Base-by-base conservation (phyloP, 2,797 vertebrate genomes). In the Accipiter badius region DNA sequence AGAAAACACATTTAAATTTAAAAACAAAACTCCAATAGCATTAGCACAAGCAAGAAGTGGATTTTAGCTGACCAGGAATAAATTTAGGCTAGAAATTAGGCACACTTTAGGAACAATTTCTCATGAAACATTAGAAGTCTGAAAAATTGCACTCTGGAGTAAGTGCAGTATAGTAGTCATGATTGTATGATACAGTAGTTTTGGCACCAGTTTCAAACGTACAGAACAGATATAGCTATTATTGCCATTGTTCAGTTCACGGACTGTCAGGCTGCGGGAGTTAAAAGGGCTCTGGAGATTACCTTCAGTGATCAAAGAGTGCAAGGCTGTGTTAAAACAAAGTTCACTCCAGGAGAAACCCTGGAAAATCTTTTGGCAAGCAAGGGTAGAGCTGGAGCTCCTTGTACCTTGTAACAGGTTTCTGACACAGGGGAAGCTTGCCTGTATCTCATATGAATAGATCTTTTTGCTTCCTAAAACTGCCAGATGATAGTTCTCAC, bases 211-310 rank as follows among this genome's bases (percentile, higher is more conserved):
- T 49, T 22, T 77, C 1, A 2, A n/a, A 65, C 37, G 9, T 14
- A 40, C 55, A 42, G 72, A 46, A 40, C 54, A 78, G 73, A 40
- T 18, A 55, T 0, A 81, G 65, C 65, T 81, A 2, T 76, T 31
- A 5, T 14, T 50, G 49, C 73, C 72, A 28, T 88, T 95, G 76
- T n/a, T 87, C 82, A 15, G 77, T 49, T 89, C 57, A 15, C 77
- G 37, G 63, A 6, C 73, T 52, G 62, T 63, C 83, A 42, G 87
- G 71, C 89, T 87, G 86, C 6, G 0, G 42, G 8, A 37, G 52
- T 46, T 77, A 24, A 80, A 85, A 85, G n/a, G 65, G 31, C 89
- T 81, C 93, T 94, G 91, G 82, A 95, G 96, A 88, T 94, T 15
- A 21, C 87, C 80, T 84, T 49, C 89, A 62, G 57, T 42, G 89